Evolutionary conservation across 2,113 vertebrate genomes (phyloP), one percentile per base, ranked within the genome.

Genomic region (Myotis yumanensis): DNA sequence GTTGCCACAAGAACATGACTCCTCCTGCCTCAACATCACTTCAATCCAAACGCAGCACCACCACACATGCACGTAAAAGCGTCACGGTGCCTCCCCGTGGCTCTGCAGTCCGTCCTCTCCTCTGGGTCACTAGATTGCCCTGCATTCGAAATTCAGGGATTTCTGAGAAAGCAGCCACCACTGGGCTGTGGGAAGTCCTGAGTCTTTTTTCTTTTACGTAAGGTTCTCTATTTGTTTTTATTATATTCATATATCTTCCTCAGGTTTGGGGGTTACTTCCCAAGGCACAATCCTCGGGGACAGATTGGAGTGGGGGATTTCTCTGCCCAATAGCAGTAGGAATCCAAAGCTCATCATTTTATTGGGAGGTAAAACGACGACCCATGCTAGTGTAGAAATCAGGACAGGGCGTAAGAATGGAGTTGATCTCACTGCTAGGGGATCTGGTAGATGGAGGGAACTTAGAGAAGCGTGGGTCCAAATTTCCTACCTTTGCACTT

Each of bases 391-490:
- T 22, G 69, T 9, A 43, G 54, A 79, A 75, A 54, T 35, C 20
- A n/a, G 90, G 81, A 16, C 6, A 23, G 0, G 1, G 57, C 7
- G 4, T 2, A 2, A 4, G 23, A 69, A 35, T 4, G 4, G 25
- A 54, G 32, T 71, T 23, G 43, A 7, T 6, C 17, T 66, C 9
- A 30, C 17, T 2, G 4, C 11, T 30, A 1, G 2, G 25, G 30
- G 64, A 18, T 48, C 51, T 69, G 15, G 37, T 3, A 43, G 64
- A 35, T 57, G 25, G 20, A 76, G 73, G 15, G 76, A 84, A 54
- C 16, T 48, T n/a, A 11, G 51, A 80, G 32, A 20, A 11, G 3
- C 35, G 48, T 6, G 3, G 35, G 16, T 25, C 64, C 40, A 69
- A n/a, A 40, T 68, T 46, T 48, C 75, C 43, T 85, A 35, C 8